Conservation (phyloP, 1,140 invertebrate genomes). For the Harpegnathos saltator region DNA sequence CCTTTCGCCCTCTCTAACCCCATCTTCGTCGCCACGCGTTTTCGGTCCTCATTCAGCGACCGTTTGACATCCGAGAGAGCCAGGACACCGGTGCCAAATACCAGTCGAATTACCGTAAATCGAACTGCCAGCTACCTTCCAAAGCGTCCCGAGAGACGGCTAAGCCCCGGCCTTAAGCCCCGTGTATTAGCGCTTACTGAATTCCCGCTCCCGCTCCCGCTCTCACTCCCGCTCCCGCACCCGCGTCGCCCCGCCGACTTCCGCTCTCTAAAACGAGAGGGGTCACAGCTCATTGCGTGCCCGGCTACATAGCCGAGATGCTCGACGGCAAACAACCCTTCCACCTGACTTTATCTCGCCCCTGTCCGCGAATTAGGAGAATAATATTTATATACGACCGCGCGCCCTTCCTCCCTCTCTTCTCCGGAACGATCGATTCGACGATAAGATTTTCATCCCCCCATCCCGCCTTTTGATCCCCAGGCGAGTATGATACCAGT, state of each 20-base stretch:
- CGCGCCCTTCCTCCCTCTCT: no score
- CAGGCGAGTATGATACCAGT: no score
- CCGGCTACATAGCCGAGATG: constrained; percentile 6
- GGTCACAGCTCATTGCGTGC: constrained; percentile 54
- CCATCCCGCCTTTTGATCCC: no score
- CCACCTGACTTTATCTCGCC: not conserved
- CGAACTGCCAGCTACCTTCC: constrained; percentile 71
- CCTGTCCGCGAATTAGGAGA: not conserved
- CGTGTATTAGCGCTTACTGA: constrained; percentile 65
- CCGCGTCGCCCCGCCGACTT: no score
- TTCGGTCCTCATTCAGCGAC: constrained; percentile 68
- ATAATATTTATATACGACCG: not conserved
- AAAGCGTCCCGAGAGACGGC: constrained; percentile 47
- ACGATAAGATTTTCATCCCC: no score
- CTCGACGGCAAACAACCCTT: constrained; percentile 22
- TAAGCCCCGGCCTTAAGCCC: constrained; percentile 49
- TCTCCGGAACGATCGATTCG: no score
- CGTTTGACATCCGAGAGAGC: constrained; percentile 76
- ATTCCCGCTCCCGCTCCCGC: constrained; percentile 32
- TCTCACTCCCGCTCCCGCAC: constrained; percentile 31
- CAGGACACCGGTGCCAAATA: constrained; percentile 67
- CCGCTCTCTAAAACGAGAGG: constrained; percentile 41
- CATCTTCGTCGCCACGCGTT: constrained; percentile 33
- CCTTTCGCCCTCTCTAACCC: not conserved
- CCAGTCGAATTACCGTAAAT: constrained; percentile 78